These are phyloP conservation scores for Muscicapa adusta DNA, from an alignment of 2,113 vertebrate species.

Conservation along the genomic window DNA sequence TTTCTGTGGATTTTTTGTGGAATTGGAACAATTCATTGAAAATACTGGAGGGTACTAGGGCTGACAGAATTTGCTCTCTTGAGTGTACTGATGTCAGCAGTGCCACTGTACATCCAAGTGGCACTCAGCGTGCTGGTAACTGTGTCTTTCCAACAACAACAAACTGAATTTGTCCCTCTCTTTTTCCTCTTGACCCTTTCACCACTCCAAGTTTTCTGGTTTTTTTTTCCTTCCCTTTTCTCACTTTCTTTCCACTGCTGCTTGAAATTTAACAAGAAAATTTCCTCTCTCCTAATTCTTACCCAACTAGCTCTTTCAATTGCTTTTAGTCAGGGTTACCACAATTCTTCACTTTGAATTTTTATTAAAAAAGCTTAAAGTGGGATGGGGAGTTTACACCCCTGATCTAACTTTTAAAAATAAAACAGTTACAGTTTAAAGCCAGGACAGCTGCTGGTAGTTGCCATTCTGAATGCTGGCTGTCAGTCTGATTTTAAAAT, in stretches of 20 bases:
- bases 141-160: not conserved
- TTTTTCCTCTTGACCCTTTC: not conserved
- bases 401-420: conserved; percentile 41
- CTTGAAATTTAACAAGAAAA: conserved; percentile 9
- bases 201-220: not conserved
- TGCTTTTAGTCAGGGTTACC: conserved; percentile 50
- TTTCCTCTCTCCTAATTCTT: not conserved
- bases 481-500: conserved; percentile 40
- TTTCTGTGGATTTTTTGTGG: not conserved
- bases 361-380: conserved; percentile 45
- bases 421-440: conserved; percentile 33
- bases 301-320: not conserved
- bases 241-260: not conserved
- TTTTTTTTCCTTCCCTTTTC: not conserved
- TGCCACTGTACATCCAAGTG: not conserved
- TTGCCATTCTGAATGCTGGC: not conserved
- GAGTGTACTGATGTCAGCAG: not conserved
- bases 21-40: not conserved
- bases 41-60: not conserved
- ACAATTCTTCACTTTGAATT: conserved; percentile 13
- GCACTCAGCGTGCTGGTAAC: not conserved
- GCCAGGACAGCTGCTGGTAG: conserved; percentile 12
- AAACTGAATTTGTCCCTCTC: not conserved
- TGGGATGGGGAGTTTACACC: conserved; percentile 5
- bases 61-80: not conserved